Evolutionary conservation across 1,140 invertebrate species (phyloP).

Genomic region (Scaptomyza montana): DNA sequence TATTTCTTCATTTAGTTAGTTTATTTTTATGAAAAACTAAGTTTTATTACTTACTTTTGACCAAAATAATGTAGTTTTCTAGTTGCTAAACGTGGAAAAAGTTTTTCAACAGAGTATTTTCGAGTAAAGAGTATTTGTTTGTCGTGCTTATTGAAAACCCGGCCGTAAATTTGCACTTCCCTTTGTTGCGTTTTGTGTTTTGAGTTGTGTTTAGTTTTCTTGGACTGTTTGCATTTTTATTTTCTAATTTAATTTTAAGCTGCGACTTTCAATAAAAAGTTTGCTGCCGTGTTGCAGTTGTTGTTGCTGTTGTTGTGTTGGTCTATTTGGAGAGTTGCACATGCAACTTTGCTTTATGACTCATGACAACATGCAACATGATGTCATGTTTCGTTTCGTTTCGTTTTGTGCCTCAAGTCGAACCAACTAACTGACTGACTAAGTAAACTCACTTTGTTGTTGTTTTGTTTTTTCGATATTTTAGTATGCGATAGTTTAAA

Average conservation of each 20-base stretch:
- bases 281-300: conserved; percentile 40
- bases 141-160: not conserved
- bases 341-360: conserved; percentile 81
- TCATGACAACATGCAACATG: conserved; percentile 81
- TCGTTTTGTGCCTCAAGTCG: conserved; percentile 38
- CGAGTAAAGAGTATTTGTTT: conserved; percentile 13
- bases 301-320: conserved; percentile 15
- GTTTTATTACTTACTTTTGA: too few relatives aligned
- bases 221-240: conserved; percentile 56
- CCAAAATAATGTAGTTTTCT: too few relatives aligned
- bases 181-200: conserved; percentile 34
- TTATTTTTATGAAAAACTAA: too few relatives aligned
- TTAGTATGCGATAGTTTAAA: conserved; percentile 45
- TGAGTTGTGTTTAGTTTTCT: conserved; percentile 13
- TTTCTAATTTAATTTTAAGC: conserved; percentile 77
- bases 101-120: not conserved
- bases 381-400: conserved; percentile 57
- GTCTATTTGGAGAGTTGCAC: conserved; percentile 31
- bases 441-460: conserved; percentile 24
- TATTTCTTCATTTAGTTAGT: too few relatives aligned
- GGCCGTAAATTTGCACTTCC: conserved; percentile 30
- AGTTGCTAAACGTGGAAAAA: too few relatives aligned
- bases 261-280: conserved; percentile 54
- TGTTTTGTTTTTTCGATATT: not conserved
- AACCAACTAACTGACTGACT: conserved; percentile 38